Evolutionary conservation across 2,888 invertebrate genomes (phyloP).

Genomic region (Acrocyrtus sp.): DNA sequence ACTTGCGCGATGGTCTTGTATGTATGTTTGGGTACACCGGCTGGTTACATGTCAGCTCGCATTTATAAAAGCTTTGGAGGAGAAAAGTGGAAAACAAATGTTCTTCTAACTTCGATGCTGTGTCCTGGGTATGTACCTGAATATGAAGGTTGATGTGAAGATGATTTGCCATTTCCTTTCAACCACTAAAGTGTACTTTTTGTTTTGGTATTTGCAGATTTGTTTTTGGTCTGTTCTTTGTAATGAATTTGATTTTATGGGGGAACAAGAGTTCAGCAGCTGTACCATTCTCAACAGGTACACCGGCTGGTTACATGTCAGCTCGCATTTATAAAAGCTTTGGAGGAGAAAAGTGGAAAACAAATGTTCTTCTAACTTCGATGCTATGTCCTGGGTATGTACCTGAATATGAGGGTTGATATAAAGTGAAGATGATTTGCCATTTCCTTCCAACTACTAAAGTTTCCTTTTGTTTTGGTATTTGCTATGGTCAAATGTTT

Average conservation of each 20-base stretch:
- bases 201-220: slow-evolving; percentile 73
- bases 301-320: slow-evolving; percentile 96
- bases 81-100: slow-evolving; percentile 98
- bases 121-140: slow-evolving; percentile 94
- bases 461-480: too few species aligned
- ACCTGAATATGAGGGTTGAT: too few species aligned
- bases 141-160: too few species aligned
- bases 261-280: slow-evolving; percentile 95
- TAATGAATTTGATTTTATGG: slow-evolving; percentile 97
- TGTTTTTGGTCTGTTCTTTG: slow-evolving; percentile 96
- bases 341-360: slow-evolving; percentile 98
- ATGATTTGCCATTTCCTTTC: too few species aligned
- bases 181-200: not conserved
- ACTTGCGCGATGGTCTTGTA: slow-evolving; percentile 97
- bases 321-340: slow-evolving; percentile 98
- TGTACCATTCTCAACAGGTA: slow-evolving; percentile 97
- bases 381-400: slow-evolving; percentile 97
- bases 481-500: too few species aligned
- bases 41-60: slow-evolving; percentile 96
- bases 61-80: slow-evolving; percentile 99
- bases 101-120: slow-evolving; percentile 93
- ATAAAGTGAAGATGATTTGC: too few species aligned
- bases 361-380: slow-evolving; percentile 95
- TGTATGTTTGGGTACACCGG: slow-evolving; percentile 96
- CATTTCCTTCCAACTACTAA: too few species aligned